Evolutionary conservation across 2,888 invertebrate genomes (phyloP).

Genomic region (Sceliomorpha sp.): DNA sequence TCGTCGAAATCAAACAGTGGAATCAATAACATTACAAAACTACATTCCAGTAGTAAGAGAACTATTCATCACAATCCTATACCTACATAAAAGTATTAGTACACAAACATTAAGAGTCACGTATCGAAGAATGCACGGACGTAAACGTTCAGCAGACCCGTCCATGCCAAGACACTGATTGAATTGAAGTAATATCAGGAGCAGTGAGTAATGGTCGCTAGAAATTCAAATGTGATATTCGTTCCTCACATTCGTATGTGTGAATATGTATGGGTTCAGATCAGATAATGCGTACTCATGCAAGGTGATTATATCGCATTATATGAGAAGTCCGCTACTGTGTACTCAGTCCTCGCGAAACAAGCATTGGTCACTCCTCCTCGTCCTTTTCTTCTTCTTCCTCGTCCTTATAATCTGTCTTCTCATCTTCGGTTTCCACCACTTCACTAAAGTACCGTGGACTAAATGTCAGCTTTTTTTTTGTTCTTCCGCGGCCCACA

Average conservation of each 20-base stretch:
- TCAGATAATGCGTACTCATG: slow-evolving; percentile 80
- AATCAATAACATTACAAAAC: slow-evolving; percentile 68
- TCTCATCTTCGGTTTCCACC: slow-evolving; percentile 47
- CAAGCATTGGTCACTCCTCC: slow-evolving; percentile 64
- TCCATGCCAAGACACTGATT: slow-evolving; percentile 79
- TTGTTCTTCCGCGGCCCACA: too few species aligned
- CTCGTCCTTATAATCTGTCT: slow-evolving; percentile 48
- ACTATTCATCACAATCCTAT: slow-evolving; percentile 70
- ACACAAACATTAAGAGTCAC: slow-evolving; percentile 41
- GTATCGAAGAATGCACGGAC: slow-evolving; percentile 52
- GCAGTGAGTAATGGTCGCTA: slow-evolving; percentile 79
- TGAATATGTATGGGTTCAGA: slow-evolving; percentile 70
- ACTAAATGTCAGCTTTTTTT: slow-evolving; percentile 54
- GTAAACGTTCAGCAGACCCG: slow-evolving; percentile 59
- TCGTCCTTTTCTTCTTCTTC: slow-evolving; percentile 38
- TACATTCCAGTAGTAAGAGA: slow-evolving; percentile 68
- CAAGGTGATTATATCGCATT: slow-evolving; percentile 81
- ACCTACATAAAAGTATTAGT: slow-evolving; percentile 45
- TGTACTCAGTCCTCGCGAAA: slow-evolving; percentile 75
- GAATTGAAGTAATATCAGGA: slow-evolving; percentile 81
- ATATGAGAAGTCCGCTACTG: slow-evolving; percentile 80
- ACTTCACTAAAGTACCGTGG: slow-evolving; percentile 70
- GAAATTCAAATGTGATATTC: slow-evolving; percentile 77
- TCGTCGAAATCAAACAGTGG: slow-evolving; percentile 47
- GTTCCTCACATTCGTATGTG: slow-evolving; percentile 71